phyloP scores from a whole-genome alignment of 2,797 vertebrate species.

The Benthosema pterotum region DNA sequence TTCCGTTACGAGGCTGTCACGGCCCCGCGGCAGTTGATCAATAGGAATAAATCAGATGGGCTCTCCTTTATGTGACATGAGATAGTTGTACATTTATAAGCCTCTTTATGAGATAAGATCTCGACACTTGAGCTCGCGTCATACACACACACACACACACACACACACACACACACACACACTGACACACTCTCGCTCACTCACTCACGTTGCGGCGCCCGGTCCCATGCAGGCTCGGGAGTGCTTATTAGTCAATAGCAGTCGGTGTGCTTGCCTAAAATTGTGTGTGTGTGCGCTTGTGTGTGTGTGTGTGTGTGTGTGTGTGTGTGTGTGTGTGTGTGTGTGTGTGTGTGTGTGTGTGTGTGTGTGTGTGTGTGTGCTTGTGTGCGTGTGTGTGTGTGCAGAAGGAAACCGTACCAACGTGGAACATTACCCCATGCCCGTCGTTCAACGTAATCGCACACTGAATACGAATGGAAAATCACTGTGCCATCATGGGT shows the following conservation, averaged over 20 bases:
- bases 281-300: no score
- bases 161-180: no score
- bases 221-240: slow-evolving; percentile 7
- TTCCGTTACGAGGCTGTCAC: slow-evolving; percentile 78
- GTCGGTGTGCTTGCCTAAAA: no score
- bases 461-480: slow-evolving; percentile 18
- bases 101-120: slow-evolving; percentile 83
- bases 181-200: slow-evolving; percentile 44
- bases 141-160: slow-evolving; percentile 59
- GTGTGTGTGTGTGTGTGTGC: no score
- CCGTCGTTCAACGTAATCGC: slow-evolving; percentile 37
- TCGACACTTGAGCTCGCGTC: slow-evolving; percentile 77
- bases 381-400: neutral
- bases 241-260: slow-evolving; percentile 49
- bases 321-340: no score
- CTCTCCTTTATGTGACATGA: slow-evolving; percentile 78
- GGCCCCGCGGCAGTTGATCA: slow-evolving; percentile 75
- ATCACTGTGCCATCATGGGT: slow-evolving; percentile 4
- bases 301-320: no score
- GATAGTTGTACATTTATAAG: slow-evolving; percentile 83
- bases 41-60: slow-evolving; percentile 80
- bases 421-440: slow-evolving; percentile 4
- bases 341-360: no score
- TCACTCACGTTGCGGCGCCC: slow-evolving; percentile 21
- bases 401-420: slow-evolving; percentile 10